Conservation (phyloP, 2,113 vertebrate species). For the Equus przewalskii region DNA sequence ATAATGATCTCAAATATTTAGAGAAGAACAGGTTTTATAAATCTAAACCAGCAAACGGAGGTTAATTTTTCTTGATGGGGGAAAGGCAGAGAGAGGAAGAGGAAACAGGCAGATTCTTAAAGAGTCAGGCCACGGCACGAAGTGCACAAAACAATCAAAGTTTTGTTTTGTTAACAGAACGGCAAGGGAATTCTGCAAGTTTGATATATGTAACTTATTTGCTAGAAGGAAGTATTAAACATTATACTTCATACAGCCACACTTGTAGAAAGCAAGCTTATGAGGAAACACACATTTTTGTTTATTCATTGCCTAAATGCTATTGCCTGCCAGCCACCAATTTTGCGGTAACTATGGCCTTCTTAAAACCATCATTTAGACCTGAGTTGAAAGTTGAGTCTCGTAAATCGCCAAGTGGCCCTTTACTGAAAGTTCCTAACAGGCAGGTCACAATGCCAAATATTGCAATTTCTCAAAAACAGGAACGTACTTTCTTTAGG, state of each 20-base stretch:
- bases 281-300: not conserved
- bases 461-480: not conserved
- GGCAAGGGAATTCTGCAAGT: not conserved
- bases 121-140: not conserved
- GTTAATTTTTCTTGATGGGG: not conserved
- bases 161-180: not conserved
- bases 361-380: not conserved
- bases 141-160: accelerated
- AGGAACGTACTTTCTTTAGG: no score
- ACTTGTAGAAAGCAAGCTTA: constrained; percentile 46
- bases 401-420: not conserved
- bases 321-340: not conserved
- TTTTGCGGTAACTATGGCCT: not conserved
- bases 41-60: not conserved
- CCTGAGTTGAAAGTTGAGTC: not conserved
- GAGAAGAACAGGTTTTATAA: not conserved
- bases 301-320: not conserved
- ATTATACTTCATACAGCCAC: not conserved
- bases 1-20: not conserved
- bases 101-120: not conserved
- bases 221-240: not conserved
- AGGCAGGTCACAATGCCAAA: not conserved
- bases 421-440: not conserved
- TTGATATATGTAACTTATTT: not conserved
- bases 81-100: not conserved